Conservation (phyloP, 2,888 invertebrate species). For the Temnothorax rugatulus region DNA sequence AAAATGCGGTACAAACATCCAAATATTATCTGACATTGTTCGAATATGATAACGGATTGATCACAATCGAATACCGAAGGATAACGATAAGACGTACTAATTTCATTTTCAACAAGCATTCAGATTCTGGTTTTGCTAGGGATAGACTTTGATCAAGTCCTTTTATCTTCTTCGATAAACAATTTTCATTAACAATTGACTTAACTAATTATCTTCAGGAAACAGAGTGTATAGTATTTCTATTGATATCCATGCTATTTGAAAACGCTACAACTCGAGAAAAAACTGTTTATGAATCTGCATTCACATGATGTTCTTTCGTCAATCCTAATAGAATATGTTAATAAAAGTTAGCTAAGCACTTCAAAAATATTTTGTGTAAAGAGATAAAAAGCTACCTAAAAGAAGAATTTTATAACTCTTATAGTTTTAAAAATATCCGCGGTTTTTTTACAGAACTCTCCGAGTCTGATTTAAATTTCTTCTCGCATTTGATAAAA, state of each 20-base stretch:
- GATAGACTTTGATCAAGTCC: neutral
- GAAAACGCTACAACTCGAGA: neutral
- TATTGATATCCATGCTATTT: neutral
- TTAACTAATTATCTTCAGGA: neutral
- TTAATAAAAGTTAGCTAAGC: neutral
- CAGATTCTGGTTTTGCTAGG: neutral
- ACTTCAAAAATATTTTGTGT: neutral
- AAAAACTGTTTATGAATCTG: neutral
- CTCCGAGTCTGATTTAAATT: neutral
- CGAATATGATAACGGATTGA: neutral
- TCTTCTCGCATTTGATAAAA: neutral
- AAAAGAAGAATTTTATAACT: conserved; percentile 5
- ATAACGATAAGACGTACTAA: neutral
- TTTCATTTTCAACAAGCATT: neutral
- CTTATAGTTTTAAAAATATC: neutral
- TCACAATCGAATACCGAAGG: neutral
- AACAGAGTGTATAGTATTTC: neutral
- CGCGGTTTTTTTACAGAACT: neutral
- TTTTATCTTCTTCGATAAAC: neutral
- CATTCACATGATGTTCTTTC: neutral
- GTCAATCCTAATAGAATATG: neutral
- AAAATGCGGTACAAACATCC: neutral
- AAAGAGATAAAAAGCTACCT: neutral
- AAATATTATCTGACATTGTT: neutral
- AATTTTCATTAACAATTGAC: neutral